phyloP scores from a whole-genome alignment of 2,888 invertebrate species.

The Spisula solida region DNA sequence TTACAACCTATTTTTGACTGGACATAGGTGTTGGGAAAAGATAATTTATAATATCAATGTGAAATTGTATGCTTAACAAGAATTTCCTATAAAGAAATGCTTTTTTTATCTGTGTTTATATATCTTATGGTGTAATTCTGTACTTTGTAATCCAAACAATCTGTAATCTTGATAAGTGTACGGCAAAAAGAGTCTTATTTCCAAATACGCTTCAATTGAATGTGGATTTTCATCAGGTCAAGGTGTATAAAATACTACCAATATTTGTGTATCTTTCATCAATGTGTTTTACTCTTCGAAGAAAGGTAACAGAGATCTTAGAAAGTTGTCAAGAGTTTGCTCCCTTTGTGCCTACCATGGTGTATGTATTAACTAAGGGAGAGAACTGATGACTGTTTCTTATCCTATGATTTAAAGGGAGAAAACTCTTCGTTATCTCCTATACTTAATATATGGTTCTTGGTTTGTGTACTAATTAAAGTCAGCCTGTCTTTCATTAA shows the following conservation, averaged over 20 bases:
- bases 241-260: background rate
- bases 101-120: background rate
- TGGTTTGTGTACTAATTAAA: constrained; percentile 15
- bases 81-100: background rate
- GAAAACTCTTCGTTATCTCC: too few relatives aligned
- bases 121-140: constrained; percentile 6
- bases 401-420: too few relatives aligned
- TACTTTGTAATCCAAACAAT: background rate
- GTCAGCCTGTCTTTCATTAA: background rate
- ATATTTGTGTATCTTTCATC: background rate
- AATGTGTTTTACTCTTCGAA: background rate
- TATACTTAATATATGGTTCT: background rate
- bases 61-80: background rate
- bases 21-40: background rate
- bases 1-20: background rate
- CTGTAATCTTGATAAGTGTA: background rate
- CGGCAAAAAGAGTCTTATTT: background rate
- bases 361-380: too few relatives aligned
- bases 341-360: too few relatives aligned
- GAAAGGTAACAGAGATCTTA: too few relatives aligned
- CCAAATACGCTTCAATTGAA: background rate
- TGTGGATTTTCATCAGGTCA: background rate
- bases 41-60: background rate
- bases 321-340: too few relatives aligned
- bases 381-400: too few relatives aligned